Base-by-base conservation (phyloP, 1,140 invertebrate genomes). In the Portunus trituberculatus region DNA sequence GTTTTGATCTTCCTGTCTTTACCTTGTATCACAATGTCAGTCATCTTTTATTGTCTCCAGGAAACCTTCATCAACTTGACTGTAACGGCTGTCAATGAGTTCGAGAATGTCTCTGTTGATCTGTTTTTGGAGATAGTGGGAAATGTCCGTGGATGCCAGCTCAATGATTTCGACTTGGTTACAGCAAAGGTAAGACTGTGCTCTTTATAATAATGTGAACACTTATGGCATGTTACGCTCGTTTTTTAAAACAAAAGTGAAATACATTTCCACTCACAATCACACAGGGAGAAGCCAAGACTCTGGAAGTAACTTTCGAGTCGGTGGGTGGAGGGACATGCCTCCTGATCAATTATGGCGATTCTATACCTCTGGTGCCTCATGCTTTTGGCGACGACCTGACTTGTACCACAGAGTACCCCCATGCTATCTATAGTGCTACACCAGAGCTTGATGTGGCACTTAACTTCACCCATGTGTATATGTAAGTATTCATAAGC, bases 261-360 rank as follows among this genome's bases (percentile, higher is more conserved):
- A 14, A 59, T 59, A 10, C 52, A 59, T 6, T 2, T 39, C 6
- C 52, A 59, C 45, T 82, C 16, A 32, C 52, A 28, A 7, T 92
- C 48, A 31, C 89, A 32, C 91, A 96, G 96, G 91, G 93, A 12
- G 95, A 89, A 32, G 28, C 28, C 0, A 96, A 96, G 82, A 83
- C 67, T 1, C 96, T 97, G 91, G 90, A 96, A 31, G 93, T 97
- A 14, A 93, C 96, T 0, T 97, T 97, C 92, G 96, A 91, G 3
- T 95, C 88, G 3, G 46, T 96, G 32, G 97, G 97, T 10, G 96
- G 96, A 8, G 96, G 96, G 1, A 97, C 97, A 0, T 97, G 97
- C 96, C 93, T 97, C 0, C 90, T 96, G 3, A 92, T 97, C 8
- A 96, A 97, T 93, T 97, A 96, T 94, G 97, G 97, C 16, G 97